Conservation (phyloP, 1,140 invertebrate species). For the Zaprionus taronus region DNA sequence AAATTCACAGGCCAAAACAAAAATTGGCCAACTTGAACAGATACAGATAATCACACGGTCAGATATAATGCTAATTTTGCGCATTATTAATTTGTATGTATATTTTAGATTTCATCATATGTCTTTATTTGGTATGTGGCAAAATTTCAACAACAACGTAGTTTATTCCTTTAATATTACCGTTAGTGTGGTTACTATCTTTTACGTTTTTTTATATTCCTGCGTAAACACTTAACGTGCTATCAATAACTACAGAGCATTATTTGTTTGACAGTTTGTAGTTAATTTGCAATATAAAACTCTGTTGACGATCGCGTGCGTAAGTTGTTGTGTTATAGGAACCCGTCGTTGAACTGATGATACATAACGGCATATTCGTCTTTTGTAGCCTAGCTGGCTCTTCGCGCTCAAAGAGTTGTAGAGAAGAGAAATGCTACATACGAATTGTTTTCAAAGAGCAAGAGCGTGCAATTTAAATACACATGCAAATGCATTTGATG, state of each 20-base stretch:
- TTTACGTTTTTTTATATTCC: neutral
- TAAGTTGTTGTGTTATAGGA: conserved; percentile 48
- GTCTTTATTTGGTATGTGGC: neutral
- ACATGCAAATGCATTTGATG: conserved; percentile 38
- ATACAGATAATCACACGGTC: neutral
- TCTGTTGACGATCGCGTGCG: conserved; percentile 54
- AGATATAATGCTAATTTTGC: neutral
- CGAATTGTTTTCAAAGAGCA: conserved; percentile 12
- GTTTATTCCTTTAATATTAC: conserved; percentile 41
- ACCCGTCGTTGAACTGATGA: conserved; percentile 67
- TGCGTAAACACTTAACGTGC: neutral
- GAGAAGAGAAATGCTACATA: conserved; percentile 33
- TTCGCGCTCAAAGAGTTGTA: conserved; percentile 29
- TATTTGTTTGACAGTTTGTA: conserved; percentile 26
- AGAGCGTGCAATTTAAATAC: conserved; percentile 43
- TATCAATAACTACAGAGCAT: conserved; percentile 61
- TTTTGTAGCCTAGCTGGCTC: conserved; percentile 65
- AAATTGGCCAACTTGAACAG: neutral
- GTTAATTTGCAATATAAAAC: conserved; percentile 10
- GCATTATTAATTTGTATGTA: neutral
- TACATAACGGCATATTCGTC: conserved; percentile 44
- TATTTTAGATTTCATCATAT: neutral
- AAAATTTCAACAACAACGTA: neutral
- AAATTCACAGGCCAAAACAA: neutral
- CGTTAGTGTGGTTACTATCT: conserved; percentile 16